Percentiles rank a stretch among this genome's conserved stretches.
phyloP scores from a whole-genome alignment of 1,140 invertebrate species.

The Drosophila varians region DNA sequence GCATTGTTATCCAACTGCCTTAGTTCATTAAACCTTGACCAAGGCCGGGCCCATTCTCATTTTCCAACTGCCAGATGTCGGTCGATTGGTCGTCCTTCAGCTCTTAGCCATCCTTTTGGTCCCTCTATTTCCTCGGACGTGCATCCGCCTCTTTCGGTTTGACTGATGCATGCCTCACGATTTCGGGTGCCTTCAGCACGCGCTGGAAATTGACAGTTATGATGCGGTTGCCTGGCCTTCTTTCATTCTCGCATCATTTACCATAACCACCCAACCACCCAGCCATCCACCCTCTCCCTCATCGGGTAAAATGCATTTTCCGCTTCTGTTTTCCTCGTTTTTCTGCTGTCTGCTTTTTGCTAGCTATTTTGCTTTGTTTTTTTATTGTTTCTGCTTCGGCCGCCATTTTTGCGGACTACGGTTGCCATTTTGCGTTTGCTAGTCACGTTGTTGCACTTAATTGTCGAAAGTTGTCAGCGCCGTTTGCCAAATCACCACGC shows the following conservation, averaged over 20 bases:
- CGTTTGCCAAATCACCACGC: conserved; percentile 25
- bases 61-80: neutral
- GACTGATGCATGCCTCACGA: conserved; percentile 23
- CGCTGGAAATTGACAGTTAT: conserved; percentile 39
- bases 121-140: neutral
- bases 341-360: neutral
- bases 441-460: conserved; percentile 63
- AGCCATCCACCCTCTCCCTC: neutral
- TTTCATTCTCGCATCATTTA: conserved; percentile 8
- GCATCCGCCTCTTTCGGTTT: neutral
- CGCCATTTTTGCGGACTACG: conserved; percentile 29
- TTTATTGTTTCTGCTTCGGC: conserved; percentile 9
- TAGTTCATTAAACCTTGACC: conserved; percentile 25
- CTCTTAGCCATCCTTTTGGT: neutral
- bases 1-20: conserved; percentile 4
- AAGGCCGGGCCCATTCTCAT: conserved; percentile 6
- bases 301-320: conserved; percentile 26
- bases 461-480: conserved; percentile 58
- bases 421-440: conserved; percentile 49
- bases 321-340: conserved; percentile 14
- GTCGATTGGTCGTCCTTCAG: neutral
- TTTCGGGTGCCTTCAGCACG: conserved; percentile 18
- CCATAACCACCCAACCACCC: neutral
- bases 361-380: neutral
- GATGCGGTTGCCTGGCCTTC: conserved; percentile 38